Evolutionary conservation across 2,888 invertebrate species (phyloP).

Genomic region (Sesia apiformis): DNA sequence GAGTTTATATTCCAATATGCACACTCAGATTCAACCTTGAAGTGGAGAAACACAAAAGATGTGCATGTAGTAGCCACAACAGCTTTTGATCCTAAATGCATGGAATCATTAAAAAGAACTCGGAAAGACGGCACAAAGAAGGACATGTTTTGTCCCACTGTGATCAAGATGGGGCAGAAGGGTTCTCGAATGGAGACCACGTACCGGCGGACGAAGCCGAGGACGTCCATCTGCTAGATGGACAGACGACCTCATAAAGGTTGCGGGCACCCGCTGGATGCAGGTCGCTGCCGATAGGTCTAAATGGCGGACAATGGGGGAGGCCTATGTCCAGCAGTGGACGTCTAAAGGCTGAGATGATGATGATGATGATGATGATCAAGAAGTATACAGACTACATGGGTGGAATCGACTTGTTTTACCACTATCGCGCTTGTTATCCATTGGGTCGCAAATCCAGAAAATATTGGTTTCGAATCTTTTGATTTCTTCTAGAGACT

Average conservation of each 20-base stretch:
- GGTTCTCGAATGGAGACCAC: no score
- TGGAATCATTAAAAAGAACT: neutral
- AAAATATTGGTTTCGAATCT: slow-evolving; percentile 5
- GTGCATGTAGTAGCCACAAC: neutral
- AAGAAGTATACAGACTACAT: slow-evolving; percentile 6
- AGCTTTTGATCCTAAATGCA: neutral
- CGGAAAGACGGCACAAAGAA: neutral
- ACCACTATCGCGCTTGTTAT: slow-evolving; percentile 6
- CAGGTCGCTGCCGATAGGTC: no score
- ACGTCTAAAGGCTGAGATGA: no score
- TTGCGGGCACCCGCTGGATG: no score
- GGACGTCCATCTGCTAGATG: no score
- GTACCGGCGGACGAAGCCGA: no score
- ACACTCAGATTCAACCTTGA: neutral
- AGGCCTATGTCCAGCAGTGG: no score
- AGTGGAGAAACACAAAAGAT: slow-evolving; percentile 2
- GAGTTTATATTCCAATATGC: neutral
- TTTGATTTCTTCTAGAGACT: slow-evolving; percentile 6
- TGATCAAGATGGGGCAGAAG: no score
- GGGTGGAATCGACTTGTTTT: slow-evolving; percentile 7
- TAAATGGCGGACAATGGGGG: no score
- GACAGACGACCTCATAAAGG: no score
- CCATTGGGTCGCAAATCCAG: slow-evolving; percentile 4
- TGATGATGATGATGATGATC: slow-evolving; percentile 3
- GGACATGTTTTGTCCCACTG: slow-evolving; percentile 6